A percentile compares a stretch with the other conserved stretches of the same genome.
Conservation (phyloP, 2,797 vertebrate species). For the Arnoldichthys spilopterus region DNA sequence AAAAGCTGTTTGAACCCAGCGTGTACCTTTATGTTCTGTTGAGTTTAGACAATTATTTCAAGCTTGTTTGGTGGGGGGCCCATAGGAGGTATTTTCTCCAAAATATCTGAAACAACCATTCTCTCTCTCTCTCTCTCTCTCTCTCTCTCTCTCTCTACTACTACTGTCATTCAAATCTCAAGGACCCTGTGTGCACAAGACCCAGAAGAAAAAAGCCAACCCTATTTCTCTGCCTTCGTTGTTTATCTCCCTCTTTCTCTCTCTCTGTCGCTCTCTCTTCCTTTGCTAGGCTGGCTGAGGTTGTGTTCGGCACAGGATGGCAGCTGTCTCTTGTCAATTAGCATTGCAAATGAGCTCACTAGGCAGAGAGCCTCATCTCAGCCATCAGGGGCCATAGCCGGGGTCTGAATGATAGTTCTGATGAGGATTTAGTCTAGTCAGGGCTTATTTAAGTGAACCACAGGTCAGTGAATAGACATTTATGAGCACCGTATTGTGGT, state of each 20-base stretch:
- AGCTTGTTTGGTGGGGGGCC: neutral
- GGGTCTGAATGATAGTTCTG: constrained; percentile 36
- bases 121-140: constrained; percentile 23
- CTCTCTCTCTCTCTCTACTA: constrained; percentile 43
- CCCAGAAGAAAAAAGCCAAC: constrained; percentile 73
- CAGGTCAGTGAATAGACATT: constrained; percentile 33
- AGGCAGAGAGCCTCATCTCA: constrained; percentile 48
- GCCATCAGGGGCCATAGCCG: constrained; percentile 54
- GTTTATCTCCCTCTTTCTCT: constrained; percentile 49
- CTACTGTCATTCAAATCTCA: constrained; percentile 78
- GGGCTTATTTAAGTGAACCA: constrained; percentile 39
- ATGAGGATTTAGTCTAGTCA: constrained; percentile 35
- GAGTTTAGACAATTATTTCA: no score
- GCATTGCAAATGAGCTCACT: constrained; percentile 78
- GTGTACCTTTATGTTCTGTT: no score
- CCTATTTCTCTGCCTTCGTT: constrained; percentile 77
- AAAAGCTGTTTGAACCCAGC: no score
- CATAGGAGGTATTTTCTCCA: neutral
- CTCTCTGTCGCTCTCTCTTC: constrained; percentile 47
- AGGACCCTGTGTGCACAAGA: constrained; percentile 72
- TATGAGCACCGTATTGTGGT: no score
- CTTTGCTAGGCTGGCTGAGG: constrained; percentile 63
- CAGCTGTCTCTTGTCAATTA: constrained; percentile 79
- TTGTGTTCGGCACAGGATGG: constrained; percentile 68
- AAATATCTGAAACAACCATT: constrained; percentile 17